A percentile compares a stretch with the other conserved stretches of the same genome.
phyloP scores from a whole-genome alignment of 2,888 invertebrate species.

The Diarsia mendica region DNA sequence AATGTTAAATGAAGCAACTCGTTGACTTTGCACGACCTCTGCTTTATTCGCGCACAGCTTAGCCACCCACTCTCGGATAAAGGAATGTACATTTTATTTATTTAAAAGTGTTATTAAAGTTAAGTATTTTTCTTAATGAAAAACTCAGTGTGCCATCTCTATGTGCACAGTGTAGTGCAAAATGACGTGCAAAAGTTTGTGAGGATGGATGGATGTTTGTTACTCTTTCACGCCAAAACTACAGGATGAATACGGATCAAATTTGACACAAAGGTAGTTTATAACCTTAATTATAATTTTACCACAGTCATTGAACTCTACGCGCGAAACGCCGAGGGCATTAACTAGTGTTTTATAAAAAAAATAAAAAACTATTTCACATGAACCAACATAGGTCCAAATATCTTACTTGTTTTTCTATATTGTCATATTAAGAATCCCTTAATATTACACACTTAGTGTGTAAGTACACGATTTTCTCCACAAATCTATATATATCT shows the following conservation, averaged over 20 bases:
- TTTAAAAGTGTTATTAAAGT: conserved; percentile 18
- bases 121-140: conserved; percentile 12
- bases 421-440: too few relatives aligned
- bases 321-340: not conserved
- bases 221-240: not conserved
- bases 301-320: not conserved
- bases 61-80: conserved; percentile 28
- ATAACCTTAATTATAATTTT: not conserved
- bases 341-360: not conserved
- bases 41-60: conserved; percentile 34
- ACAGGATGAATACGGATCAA: not conserved
- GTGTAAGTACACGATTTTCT: not conserved
- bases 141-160: not conserved
- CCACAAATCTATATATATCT: not conserved
- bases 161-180: not conserved
- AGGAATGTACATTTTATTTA: conserved; percentile 26
- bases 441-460: too few relatives aligned
- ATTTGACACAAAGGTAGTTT: not conserved
- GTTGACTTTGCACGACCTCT: conserved; percentile 33
- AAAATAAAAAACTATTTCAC: not conserved
- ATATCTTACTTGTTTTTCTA: not conserved
- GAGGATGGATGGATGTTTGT: not conserved
- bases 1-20: conserved; percentile 61
- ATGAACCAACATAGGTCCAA: not conserved
- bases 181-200: not conserved